These are phyloP conservation scores for Calypte anna DNA, from an alignment of 2,113 vertebrate genomes.

Conservation along the genomic window DNA sequence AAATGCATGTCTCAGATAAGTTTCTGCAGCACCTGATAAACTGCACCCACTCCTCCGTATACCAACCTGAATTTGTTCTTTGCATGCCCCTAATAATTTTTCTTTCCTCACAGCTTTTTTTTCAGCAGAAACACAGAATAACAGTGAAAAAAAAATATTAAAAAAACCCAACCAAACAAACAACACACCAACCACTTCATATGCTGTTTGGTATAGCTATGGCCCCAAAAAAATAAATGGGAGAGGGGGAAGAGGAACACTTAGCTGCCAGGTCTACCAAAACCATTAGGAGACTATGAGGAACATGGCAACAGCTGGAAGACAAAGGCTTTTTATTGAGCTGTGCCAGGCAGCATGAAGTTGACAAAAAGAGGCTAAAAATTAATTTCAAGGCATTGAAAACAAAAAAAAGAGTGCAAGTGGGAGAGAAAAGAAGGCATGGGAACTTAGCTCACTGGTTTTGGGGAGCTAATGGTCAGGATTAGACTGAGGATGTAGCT, in stretches of 20 bases:
- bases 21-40: background rate
- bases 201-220: background rate
- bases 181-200: too few relatives aligned
- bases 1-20: background rate
- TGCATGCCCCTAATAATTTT: background rate
- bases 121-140: background rate
- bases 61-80: background rate
- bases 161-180: too few relatives aligned
- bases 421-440: background rate
- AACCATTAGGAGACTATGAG: background rate
- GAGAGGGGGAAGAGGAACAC: background rate
- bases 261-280: background rate
- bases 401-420: background rate
- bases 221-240: background rate
- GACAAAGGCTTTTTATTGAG: background rate
- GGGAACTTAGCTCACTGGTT: background rate
- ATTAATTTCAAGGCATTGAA: background rate
- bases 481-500: background rate
- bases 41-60: background rate
- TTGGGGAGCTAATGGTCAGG: background rate
- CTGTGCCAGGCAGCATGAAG: background rate
- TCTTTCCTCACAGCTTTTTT: background rate
- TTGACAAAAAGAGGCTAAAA: background rate
- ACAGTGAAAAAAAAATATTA: background rate
- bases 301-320: background rate